Evolutionary conservation across 2,113 vertebrate genomes (phyloP).

Genomic region (Gambusia affinis): DNA sequence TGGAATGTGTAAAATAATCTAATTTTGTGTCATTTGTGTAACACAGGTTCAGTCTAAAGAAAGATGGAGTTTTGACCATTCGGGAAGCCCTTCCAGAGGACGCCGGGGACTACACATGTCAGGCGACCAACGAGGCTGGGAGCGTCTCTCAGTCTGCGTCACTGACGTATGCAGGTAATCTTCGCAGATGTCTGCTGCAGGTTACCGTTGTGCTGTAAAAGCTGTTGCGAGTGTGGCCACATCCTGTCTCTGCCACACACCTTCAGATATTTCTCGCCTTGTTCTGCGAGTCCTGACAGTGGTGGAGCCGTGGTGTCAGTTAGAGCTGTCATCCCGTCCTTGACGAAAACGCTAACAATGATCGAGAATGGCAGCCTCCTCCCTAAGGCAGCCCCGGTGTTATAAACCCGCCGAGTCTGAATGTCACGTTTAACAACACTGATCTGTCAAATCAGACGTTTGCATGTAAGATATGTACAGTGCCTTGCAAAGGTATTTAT

Average conservation of each 20-base stretch:
- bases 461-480: conserved; percentile 16
- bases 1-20: conserved; percentile 30
- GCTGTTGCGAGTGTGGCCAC: not conserved
- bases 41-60: conserved; percentile 69
- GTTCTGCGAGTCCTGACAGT: conserved; percentile 46
- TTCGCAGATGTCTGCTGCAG: not conserved
- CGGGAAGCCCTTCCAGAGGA: conserved; percentile 83
- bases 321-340: conserved; percentile 44
- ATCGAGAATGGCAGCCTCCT: conserved; percentile 56
- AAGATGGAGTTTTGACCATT: conserved; percentile 84
- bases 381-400: conserved; percentile 23
- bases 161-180: conserved; percentile 75
- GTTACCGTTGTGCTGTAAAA: not conserved
- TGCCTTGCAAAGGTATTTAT: too few species aligned
- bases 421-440: conserved; percentile 59
- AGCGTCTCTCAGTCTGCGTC: conserved; percentile 58
- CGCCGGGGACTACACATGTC: conserved; percentile 91
- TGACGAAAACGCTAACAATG: conserved; percentile 41
- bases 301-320: conserved; percentile 39
- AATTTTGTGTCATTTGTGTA: conserved; percentile 25
- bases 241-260: conserved; percentile 23
- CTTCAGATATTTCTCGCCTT: conserved; percentile 17
- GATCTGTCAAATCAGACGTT: conserved; percentile 47
- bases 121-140: conserved; percentile 83
- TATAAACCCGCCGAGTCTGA: conserved; percentile 32